These are phyloP conservation scores for Penaeus vannamei DNA, from an alignment of 1,140 invertebrate species.

Conservation along the genomic window DNA sequence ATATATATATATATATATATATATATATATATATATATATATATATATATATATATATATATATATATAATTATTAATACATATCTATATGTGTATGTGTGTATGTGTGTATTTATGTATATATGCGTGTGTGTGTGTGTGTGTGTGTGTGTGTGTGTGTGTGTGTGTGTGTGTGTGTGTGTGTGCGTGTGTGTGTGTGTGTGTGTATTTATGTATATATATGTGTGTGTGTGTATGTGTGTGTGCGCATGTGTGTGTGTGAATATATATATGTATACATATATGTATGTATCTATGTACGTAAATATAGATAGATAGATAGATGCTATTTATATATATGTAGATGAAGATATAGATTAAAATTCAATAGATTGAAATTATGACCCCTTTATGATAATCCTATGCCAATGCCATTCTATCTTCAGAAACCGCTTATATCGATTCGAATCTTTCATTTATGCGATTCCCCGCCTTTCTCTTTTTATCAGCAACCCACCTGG, in stretches of 20 bases:
- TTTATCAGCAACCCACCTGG: constrained; percentile 48
- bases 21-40: constrained; percentile 36
- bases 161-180: constrained; percentile 8
- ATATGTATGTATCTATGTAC: background rate
- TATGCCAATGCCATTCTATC: too few species aligned
- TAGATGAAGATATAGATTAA: too few species aligned
- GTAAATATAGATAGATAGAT: background rate
- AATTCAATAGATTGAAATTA: too few species aligned
- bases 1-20: constrained; percentile 5
- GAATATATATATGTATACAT: background rate
- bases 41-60: constrained; percentile 42
- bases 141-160: constrained; percentile 19
- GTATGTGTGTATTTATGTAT: constrained; percentile 19
- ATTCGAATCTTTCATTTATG: too few species aligned
- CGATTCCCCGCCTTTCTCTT: background rate
- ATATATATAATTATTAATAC: constrained; percentile 40
- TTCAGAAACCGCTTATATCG: too few species aligned
- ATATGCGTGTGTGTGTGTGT: constrained; percentile 31
- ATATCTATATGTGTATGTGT: constrained; percentile 44
- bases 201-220: background rate
- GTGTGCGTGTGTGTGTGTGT: background rate
- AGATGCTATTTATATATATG: background rate
- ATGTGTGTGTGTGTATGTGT: background rate
- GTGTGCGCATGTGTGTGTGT: background rate
- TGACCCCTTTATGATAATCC: too few species aligned